Base-by-base conservation (phyloP, 23 tunicate species). In the Halocynthia roretzi region DNA sequence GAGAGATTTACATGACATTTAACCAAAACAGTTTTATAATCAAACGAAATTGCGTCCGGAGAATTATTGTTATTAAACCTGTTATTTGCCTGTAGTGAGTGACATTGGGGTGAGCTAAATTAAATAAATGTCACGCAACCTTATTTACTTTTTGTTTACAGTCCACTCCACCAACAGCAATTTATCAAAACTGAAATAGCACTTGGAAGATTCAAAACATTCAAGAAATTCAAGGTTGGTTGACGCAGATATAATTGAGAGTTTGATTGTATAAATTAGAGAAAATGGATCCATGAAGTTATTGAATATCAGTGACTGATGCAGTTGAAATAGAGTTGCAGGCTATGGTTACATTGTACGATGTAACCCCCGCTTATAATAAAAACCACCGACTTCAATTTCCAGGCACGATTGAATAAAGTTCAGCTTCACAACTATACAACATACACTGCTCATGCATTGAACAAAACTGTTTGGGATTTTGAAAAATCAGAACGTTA, bases 371-470 rank as follows among this genome's bases (percentile, higher is more conserved):
- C 44, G 44, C 44, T 31, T 31, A 31, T 31, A 31, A 31, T 31
- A 31, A 31, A 31, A 31, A 31, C 44, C 2, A 31, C 44, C 44
- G 4, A 31, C 44, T 68, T 15, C 5, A 22, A 11, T 68, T 22
- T 21, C 23, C 80, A 89, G 96, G 23, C 40, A 75, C 76, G 81
- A 7, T 76, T 89, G 10, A 67, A 61, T 58, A 75, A 70, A 23
- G 82, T 89, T 8, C 8, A 57, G 52, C 20, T 80, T 10, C 80
- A 75, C 12, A 21, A 31, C 7, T 89, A 68, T 20, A 76, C 80
- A 50, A 89, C 96, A 9, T 84, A 76, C 69, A 89, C 96, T 18
- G 85, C 96, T 5, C 89, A 89, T 56, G 96, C 96, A 6, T 57
- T 89, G n/a, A 84, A 84, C 62, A 89, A 89, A 58, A 84, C 96